Conservation (phyloP, 2,797 vertebrate species). For the Myoxocephalus aenaeus region DNA sequence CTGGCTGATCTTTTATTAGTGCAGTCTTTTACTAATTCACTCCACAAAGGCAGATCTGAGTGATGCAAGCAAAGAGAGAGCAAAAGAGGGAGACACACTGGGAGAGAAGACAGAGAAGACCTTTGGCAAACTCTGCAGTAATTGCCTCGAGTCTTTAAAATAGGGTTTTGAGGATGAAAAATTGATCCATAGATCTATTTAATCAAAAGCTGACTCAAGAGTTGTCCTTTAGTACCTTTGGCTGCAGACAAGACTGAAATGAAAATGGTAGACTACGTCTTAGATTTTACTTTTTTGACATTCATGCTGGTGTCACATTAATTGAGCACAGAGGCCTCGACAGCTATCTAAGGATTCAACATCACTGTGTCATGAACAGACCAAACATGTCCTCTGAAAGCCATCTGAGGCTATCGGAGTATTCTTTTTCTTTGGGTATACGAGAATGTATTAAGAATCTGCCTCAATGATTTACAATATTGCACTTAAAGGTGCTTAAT, state of each 20-base stretch:
- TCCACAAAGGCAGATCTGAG: constrained; percentile 63
- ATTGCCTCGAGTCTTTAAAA: constrained; percentile 64
- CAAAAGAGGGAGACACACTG: constrained; percentile 37
- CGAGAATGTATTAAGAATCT: constrained; percentile 1
- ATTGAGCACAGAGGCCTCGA: constrained; percentile 32
- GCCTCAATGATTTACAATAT: constrained; percentile 17
- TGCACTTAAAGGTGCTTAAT: constrained; percentile 5
- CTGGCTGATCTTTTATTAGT: constrained; percentile 75
- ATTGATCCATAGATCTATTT: constrained; percentile 67
- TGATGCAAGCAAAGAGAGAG: constrained; percentile 61
- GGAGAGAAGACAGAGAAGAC: constrained; percentile 49
- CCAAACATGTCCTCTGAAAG: constrained; percentile 16
- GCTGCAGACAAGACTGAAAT: constrained; percentile 52
- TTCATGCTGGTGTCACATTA: constrained; percentile 37
- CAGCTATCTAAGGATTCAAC: constrained; percentile 34
- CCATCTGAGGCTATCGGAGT: neutral
- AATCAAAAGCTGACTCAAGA: constrained; percentile 65
- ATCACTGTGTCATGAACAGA: constrained; percentile 15
- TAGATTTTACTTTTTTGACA: constrained; percentile 58
- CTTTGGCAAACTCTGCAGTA: constrained; percentile 64
- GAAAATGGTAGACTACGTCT: constrained; percentile 40
- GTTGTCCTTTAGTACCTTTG: constrained; percentile 59
- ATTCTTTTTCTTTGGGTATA: neutral
- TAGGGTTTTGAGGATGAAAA: constrained; percentile 61
- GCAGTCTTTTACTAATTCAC: constrained; percentile 65